Evolutionary conservation across 1,140 invertebrate genomes (phyloP).

Genomic region (Ostrea denselamellosa): DNA sequence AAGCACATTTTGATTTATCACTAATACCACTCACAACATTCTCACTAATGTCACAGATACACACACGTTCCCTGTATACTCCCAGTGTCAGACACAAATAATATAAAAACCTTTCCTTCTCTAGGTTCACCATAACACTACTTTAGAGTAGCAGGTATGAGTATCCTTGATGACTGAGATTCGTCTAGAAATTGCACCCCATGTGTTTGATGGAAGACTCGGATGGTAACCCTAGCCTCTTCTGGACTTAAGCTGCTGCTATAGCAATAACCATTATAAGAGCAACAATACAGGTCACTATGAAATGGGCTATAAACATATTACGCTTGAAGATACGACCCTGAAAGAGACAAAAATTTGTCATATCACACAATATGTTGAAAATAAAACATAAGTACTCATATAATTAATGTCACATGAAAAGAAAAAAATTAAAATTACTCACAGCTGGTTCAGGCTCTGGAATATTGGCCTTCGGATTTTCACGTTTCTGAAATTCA

Average conservation of each 20-base stretch:
- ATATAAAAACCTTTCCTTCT: neutral
- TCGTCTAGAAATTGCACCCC: slow-evolving; percentile 5
- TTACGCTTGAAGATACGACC: slow-evolving; percentile 73
- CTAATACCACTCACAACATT: neutral
- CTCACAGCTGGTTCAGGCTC: slow-evolving; percentile 77
- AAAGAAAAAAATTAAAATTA: slow-evolving; percentile 32
- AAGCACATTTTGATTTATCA: slow-evolving; percentile 32
- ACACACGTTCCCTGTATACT: neutral
- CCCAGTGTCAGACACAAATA: neutral
- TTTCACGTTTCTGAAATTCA: slow-evolving; percentile 73
- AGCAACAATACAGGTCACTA: slow-evolving; percentile 70
- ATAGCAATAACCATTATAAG: slow-evolving; percentile 73
- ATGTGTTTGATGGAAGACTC: slow-evolving; percentile 24
- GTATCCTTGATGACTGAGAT: slow-evolving; percentile 19
- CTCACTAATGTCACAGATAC: neutral
- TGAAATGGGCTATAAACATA: slow-evolving; percentile 71
- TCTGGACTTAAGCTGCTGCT: slow-evolving; percentile 65
- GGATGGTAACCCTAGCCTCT: slow-evolving; percentile 14
- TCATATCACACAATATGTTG: neutral
- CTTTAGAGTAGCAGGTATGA: neutral
- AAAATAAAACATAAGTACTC: neutral
- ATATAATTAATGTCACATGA: neutral
- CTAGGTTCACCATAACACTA: neutral
- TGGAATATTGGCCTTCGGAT: slow-evolving; percentile 71
- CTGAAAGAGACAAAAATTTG: slow-evolving; percentile 59